These are phyloP conservation scores for Drosophila melanosoma DNA, from an alignment of 2,888 invertebrate genomes.

Conservation along the genomic window DNA sequence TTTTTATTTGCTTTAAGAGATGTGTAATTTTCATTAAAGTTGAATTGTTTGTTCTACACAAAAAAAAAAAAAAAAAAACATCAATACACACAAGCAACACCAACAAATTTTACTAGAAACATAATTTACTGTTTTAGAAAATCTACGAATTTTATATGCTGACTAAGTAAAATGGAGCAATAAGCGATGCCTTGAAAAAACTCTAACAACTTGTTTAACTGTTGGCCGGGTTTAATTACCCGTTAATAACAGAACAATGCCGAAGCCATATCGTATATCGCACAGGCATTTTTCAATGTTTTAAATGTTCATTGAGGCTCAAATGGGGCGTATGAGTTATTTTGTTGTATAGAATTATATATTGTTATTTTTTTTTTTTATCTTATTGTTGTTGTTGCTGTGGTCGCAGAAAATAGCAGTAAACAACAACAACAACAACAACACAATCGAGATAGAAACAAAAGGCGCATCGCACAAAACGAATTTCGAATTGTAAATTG, in stretches of 20 bases:
- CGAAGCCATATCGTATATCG: conserved; percentile 7
- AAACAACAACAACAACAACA: background rate
- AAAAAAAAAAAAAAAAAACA: background rate
- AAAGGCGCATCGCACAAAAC: background rate
- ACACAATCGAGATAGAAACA: background rate
- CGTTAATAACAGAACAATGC: conserved; percentile 8
- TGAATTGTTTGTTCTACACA: background rate
- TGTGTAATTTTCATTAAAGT: too few relatives aligned
- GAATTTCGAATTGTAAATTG: background rate
- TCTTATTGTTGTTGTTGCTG: conserved; percentile 17
- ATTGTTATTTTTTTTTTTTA: conserved; percentile 6
- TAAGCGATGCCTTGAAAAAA: background rate
- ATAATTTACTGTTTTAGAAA: background rate
- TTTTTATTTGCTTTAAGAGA: background rate
- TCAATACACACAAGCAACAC: background rate
- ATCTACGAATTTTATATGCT: background rate
- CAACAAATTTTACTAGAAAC: background rate
- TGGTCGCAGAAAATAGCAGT: conserved; percentile 18
- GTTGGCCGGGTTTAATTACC: conserved; percentile 2
- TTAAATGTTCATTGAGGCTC: conserved; percentile 2
- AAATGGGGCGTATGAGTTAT: conserved; percentile 8
- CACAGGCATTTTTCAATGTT: conserved; percentile 3
- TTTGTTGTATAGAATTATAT: background rate
- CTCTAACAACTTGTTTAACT: conserved; percentile 6
- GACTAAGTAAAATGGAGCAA: background rate